Evolutionary conservation across 2,113 vertebrate species (phyloP).

Genomic region (Strix aluco): DNA sequence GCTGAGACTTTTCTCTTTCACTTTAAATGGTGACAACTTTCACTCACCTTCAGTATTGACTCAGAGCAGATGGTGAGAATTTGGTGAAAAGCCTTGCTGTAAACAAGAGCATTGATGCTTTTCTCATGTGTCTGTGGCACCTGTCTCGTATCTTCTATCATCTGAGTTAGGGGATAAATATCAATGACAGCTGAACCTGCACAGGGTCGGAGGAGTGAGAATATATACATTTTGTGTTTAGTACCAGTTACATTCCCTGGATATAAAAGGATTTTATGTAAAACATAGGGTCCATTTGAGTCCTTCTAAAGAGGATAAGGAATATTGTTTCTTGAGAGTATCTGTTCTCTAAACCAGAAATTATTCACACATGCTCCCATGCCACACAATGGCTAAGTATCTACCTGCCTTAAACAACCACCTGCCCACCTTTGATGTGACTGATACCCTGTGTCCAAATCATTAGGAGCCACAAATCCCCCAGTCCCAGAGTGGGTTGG

Average conservation of each 20-base stretch:
- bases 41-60: slow-evolving; percentile 75
- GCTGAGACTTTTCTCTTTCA: background rate
- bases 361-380: background rate
- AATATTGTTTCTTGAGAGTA: background rate
- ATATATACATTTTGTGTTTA: background rate
- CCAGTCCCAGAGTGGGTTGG: background rate
- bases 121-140: slow-evolving; percentile 71
- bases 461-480: background rate
- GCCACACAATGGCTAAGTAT: background rate
- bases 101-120: slow-evolving; percentile 70
- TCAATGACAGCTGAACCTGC: slow-evolving; percentile 71
- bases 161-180: slow-evolving; percentile 70
- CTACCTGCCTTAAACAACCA: background rate
- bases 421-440: background rate
- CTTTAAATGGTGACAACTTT: background rate
- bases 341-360: background rate
- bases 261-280: background rate
- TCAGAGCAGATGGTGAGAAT: slow-evolving; percentile 75
- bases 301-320: background rate
- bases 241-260: background rate
- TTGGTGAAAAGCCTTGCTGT: slow-evolving; percentile 71
- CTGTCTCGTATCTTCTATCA: slow-evolving; percentile 69
- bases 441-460: background rate
- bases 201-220: background rate
- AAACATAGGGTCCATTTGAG: background rate